These are phyloP conservation scores for Calidris pugnax DNA, from an alignment of 2,113 vertebrate genomes.

Conservation along the genomic window DNA sequence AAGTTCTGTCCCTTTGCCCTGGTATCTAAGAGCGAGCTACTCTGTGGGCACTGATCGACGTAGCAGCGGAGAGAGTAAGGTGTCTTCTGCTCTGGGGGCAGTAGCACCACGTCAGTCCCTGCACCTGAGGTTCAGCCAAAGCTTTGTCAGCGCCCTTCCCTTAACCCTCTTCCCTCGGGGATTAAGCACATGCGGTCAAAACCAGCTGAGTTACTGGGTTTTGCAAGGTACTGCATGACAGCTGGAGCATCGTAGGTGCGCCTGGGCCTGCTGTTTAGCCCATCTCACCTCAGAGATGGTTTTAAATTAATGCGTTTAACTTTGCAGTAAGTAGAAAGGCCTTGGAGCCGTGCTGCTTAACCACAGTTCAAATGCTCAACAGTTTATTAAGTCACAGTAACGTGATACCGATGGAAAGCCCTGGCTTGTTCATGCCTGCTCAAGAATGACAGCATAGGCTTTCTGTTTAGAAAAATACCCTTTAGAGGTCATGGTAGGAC, in stretches of 20 bases:
- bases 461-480: neutral
- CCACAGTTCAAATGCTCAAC: neutral
- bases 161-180: neutral
- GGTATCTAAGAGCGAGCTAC: neutral
- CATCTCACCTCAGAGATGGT: neutral
- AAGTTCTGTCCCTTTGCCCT: neutral
- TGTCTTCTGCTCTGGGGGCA: neutral
- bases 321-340: neutral
- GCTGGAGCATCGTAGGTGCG: neutral
- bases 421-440: neutral
- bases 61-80: neutral
- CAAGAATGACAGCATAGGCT: neutral
- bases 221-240: neutral
- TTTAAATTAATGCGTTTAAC: neutral
- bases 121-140: neutral
- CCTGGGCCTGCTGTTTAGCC: neutral
- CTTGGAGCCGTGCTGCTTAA: neutral
- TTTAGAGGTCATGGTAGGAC: neutral
- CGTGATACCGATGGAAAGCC: neutral
- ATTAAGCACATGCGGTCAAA: neutral
- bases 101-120: neutral
- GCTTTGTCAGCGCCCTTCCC: neutral
- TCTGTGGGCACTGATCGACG: rapidly evolving
- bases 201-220: neutral
- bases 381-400: neutral